Conservation (phyloP, 2,888 invertebrate genomes). For the Lasius fuliginosus region DNA sequence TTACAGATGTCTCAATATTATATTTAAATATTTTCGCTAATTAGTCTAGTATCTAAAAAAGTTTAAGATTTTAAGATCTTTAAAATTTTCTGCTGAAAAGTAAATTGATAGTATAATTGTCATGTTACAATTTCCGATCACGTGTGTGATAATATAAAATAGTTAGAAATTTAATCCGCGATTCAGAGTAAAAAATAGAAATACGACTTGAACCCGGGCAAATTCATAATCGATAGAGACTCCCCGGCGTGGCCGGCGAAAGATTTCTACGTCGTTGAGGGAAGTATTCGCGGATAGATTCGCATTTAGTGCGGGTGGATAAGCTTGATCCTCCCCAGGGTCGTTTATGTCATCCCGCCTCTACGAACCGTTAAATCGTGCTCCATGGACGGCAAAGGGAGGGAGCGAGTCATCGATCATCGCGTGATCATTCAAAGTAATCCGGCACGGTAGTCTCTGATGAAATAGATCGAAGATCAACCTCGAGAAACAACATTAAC, state of each 20-base stretch:
- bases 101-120: not conserved
- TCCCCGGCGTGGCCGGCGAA: not conserved
- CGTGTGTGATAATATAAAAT: not conserved
- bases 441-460: not conserved
- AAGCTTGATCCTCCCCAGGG: slow-evolving; percentile 23
- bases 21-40: not conserved
- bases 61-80: not conserved
- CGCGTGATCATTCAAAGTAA: slow-evolving; percentile 36
- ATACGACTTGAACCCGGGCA: not conserved
- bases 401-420: slow-evolving; percentile 40
- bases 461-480: slow-evolving; percentile 43
- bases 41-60: not conserved
- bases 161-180: not conserved
- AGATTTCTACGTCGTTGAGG: not conserved
- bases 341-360: slow-evolving; percentile 45
- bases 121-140: not conserved
- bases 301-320: slow-evolving; percentile 25
- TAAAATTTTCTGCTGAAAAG: not conserved
- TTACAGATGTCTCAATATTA: not conserved
- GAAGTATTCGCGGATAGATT: not conserved
- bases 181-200: not conserved
- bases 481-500: slow-evolving; percentile 20
- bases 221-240: slow-evolving; percentile 11
- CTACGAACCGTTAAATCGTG: slow-evolving; percentile 42
- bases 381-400: slow-evolving; percentile 1